Evolutionary conservation across 2,888 invertebrate species (phyloP).

Genomic region (Zele albiditarsus): DNA sequence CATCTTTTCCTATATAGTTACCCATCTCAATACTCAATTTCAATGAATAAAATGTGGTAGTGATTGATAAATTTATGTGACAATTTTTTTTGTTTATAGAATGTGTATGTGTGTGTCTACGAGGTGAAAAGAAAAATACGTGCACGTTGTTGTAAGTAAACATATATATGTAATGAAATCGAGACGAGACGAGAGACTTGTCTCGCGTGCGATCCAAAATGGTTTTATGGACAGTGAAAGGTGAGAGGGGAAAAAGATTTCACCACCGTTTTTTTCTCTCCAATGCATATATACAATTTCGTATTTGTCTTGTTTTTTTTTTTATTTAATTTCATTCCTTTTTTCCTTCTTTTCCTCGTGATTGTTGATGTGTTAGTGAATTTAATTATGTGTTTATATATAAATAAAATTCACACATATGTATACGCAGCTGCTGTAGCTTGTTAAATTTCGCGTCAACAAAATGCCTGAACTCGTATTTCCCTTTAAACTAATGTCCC

Average conservation of each 20-base stretch:
- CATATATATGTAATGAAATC: conserved; percentile 41
- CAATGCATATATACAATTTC: conserved; percentile 40
- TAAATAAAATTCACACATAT: not conserved
- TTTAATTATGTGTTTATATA: conserved; percentile 34
- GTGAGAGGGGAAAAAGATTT: conserved; percentile 59
- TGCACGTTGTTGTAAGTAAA: not conserved
- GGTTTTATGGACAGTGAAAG: conserved; percentile 58
- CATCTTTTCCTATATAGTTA: too few species aligned
- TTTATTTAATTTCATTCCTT: too few species aligned
- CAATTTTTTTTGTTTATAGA: too few species aligned
- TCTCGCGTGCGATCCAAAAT: conserved; percentile 12
- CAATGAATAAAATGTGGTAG: too few species aligned
- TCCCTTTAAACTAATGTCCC: conserved; percentile 9
- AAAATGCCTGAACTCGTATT: conserved; percentile 34
- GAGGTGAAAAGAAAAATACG: not conserved
- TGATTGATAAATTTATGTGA: too few species aligned
- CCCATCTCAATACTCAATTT: too few species aligned
- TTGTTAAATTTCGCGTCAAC: conserved; percentile 52
- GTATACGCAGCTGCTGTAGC: conserved; percentile 35
- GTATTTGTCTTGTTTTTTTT: not conserved
- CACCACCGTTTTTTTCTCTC: conserved; percentile 43
- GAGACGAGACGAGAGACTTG: conserved; percentile 16
- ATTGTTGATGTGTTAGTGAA: conserved; percentile 19
- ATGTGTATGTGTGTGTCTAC: conserved; percentile 2
- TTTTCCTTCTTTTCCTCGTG: not conserved